phyloP scores from a whole-genome alignment of 1,140 invertebrate genomes.

The Drosophila funebris region DNA sequence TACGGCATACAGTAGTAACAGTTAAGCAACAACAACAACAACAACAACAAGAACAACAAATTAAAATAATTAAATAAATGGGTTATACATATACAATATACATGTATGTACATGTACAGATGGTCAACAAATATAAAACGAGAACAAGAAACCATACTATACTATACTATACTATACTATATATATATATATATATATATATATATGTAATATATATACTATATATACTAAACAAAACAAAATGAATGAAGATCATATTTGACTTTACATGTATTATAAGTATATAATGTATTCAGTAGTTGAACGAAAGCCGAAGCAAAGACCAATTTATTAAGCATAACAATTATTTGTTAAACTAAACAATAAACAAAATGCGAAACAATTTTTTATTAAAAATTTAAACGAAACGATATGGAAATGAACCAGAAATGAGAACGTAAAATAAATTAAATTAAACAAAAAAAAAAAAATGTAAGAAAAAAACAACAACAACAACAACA shows the following conservation, averaged over 20 bases:
- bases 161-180: slow-evolving; percentile 40
- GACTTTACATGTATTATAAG: slow-evolving; percentile 77
- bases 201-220: slow-evolving; percentile 34
- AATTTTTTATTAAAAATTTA: slow-evolving; percentile 62
- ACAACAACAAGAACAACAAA: slow-evolving; percentile 6
- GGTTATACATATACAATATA: slow-evolving; percentile 44
- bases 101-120: slow-evolving; percentile 48
- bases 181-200: slow-evolving; percentile 27
- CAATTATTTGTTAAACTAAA: slow-evolving; percentile 73
- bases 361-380: slow-evolving; percentile 47
- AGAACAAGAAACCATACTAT: slow-evolving; percentile 20
- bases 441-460: not conserved
- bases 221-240: slow-evolving; percentile 33
- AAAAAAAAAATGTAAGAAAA: slow-evolving; percentile 12
- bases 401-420: slow-evolving; percentile 9
- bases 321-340: slow-evolving; percentile 80
- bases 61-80: not conserved
- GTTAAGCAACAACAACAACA: slow-evolving; percentile 30
- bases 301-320: slow-evolving; percentile 78
- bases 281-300: slow-evolving; percentile 69
- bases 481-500: not conserved
- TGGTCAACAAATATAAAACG: slow-evolving; percentile 33
- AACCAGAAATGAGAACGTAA: slow-evolving; percentile 9
- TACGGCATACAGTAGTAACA: slow-evolving; percentile 21
- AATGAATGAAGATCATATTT: slow-evolving; percentile 81